Conservation (phyloP, 2,113 vertebrate genomes). For the Capricornis sumatraensis region DNA sequence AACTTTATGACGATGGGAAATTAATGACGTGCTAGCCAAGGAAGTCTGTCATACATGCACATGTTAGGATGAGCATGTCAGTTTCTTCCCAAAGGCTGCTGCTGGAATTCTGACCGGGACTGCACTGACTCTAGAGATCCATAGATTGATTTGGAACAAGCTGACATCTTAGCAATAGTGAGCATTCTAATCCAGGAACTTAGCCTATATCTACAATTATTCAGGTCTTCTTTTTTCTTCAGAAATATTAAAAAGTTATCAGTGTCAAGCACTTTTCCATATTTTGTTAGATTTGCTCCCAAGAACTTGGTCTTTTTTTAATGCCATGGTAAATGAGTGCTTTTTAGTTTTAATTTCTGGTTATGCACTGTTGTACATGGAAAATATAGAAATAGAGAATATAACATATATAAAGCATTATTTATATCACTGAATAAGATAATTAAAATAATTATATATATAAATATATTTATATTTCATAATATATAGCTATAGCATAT, state of each 20-base stretch:
- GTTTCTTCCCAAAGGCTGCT: background rate
- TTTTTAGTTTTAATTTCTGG: background rate
- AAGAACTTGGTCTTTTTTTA: background rate
- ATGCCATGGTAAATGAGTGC: background rate
- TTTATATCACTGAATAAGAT: background rate
- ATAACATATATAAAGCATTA: background rate
- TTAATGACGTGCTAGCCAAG: background rate
- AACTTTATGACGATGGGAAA: background rate
- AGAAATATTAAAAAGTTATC: background rate
- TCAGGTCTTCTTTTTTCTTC: background rate
- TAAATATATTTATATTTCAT: background rate
- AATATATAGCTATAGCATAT: background rate
- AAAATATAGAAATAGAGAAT: background rate
- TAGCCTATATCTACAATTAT: background rate
- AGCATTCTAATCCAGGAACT: background rate
- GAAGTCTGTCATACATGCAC: background rate
- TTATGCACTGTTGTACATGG: background rate
- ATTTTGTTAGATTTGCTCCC: slow-evolving; percentile 30
- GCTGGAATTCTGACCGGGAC: background rate
- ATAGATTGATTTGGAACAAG: background rate
- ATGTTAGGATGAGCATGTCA: background rate
- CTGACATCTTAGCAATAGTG: background rate
- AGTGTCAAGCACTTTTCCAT: background rate
- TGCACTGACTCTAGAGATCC: background rate
- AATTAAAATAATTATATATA: background rate